Evolutionary conservation across 1,140 invertebrate genomes (phyloP), one percentile per base, ranked within the genome.

Genomic region (Metopolophium dirhodum): DNA sequence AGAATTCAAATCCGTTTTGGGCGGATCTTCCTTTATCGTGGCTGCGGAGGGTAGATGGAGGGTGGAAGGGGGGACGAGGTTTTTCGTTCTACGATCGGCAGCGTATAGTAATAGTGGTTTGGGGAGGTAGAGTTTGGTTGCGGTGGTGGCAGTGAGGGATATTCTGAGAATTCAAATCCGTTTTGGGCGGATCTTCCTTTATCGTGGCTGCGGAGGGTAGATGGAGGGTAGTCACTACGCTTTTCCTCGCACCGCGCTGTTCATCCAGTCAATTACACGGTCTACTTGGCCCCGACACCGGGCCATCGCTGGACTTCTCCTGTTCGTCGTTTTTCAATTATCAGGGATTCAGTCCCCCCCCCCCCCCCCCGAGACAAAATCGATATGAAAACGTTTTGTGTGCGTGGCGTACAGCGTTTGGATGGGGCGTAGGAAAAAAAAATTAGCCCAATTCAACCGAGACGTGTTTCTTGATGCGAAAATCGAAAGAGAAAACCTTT

Each of bases 261-360:
- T 90, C 89, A 77, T 45, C 57, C 89, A 90, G 89, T 90, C 89
- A 90, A 90, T 90, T 90, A 90, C 57, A 90, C 57, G 89, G 89
- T 90, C 89, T 37, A 68, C 89, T 90, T 68, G 89, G 54, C 14
- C 41, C 35, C 30, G 26, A 90, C 54, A 68, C 57, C 89, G 22
- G 89, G 26, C 51, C 37, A 45, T 54, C 54, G 54, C 54, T 14
- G 89, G 54, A 68, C 89, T 90, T 54, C 18, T 68, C 4, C 41
- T 90, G 68, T 61, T 61, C 54, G 57, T 68, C 89, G 89, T 68
- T 90, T 90, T 90, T 90, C 89, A 90, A 90, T 90, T 68, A 90
- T 90, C 57, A 8, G 26, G 7, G 22, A 6, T 41, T 90, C 89
- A 8, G 14, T 1, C 2, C 9, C 37, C 22, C 26, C 89, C n/a